A percentile compares a stretch with the other conserved stretches of the same genome.
phyloP scores from a whole-genome alignment of 2,888 invertebrate species.

The Chirona hameri region DNA sequence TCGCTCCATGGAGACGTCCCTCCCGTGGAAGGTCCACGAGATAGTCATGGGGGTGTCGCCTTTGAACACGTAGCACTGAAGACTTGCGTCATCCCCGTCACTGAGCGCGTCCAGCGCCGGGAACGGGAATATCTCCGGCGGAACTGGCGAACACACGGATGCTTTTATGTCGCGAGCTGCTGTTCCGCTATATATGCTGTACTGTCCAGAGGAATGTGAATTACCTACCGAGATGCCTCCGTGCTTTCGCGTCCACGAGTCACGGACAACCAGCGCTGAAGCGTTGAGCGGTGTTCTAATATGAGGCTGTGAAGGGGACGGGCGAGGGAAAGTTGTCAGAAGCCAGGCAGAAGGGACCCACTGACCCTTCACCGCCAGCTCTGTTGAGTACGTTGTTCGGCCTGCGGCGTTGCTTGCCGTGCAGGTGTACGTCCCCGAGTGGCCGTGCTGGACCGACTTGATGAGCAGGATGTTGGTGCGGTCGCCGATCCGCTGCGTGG shows the following conservation, averaged over 20 bases:
- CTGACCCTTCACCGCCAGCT: too few species aligned
- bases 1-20: conserved; percentile 35
- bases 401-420: conserved; percentile 44
- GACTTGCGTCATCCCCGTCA: conserved; percentile 44
- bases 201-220: too few species aligned
- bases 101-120: conserved; percentile 42
- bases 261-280: too few species aligned
- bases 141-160: conserved; percentile 59
- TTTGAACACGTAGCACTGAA: conserved; percentile 44
- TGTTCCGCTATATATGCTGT: too few species aligned
- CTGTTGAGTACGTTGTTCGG: too few species aligned
- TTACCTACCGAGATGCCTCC: too few species aligned
- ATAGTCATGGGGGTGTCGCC: conserved; percentile 46
- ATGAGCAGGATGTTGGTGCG: conserved; percentile 65
- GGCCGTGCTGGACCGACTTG: conserved; percentile 63
- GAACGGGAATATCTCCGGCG: conserved; percentile 62
- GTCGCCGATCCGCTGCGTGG: conserved; percentile 48
- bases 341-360: too few species aligned
- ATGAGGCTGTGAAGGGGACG: too few species aligned
- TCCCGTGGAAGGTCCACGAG: conserved; percentile 43
- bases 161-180: too few species aligned
- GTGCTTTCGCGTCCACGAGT: too few species aligned
- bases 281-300: too few species aligned
- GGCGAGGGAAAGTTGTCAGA: too few species aligned
- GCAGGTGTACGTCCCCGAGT: conserved; percentile 72